These are phyloP conservation scores for Parnassius mnemosyne DNA, from an alignment of 2,888 invertebrate species.

Conservation along the genomic window DNA sequence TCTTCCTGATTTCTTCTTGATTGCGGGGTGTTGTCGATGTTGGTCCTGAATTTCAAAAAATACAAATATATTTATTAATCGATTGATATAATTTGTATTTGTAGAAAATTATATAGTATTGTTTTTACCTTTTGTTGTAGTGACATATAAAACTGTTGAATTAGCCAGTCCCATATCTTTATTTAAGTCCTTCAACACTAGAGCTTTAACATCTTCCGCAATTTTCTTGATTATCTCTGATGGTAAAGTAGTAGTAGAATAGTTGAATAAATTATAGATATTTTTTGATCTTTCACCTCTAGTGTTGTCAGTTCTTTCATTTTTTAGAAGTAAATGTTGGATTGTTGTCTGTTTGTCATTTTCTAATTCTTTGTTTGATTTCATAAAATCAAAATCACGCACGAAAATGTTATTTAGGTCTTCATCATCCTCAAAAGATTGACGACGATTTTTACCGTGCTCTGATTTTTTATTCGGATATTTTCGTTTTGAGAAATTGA, in stretches of 20 bases:
- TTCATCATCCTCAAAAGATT: not conserved
- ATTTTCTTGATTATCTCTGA: conserved; percentile 48
- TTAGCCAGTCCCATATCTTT: conserved; percentile 34
- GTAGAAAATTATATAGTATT: not conserved
- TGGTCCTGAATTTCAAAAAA: conserved; percentile 6
- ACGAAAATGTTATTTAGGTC: conserved; percentile 8
- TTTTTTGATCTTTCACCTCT: conserved; percentile 4
- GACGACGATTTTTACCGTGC: not conserved
- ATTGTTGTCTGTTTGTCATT: not conserved
- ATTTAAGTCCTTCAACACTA: conserved; percentile 53
- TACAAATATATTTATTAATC: not conserved
- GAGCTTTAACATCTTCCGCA: conserved; percentile 54
- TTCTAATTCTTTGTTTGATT: not conserved
- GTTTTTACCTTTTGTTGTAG: conserved; percentile 23
- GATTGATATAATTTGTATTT: not conserved
- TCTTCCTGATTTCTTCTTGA: not conserved
- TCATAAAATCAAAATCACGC: conserved; percentile 3
- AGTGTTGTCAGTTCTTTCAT: conserved; percentile 2
- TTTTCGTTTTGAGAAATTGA: conserved; percentile 20
- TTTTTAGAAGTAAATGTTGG: not conserved
- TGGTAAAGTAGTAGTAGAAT: conserved; percentile 7
- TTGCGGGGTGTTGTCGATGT: not conserved
- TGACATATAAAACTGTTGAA: conserved; percentile 23
- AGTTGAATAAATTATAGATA: not conserved
- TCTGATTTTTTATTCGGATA: conserved; percentile 8